Conservation (phyloP, 2,888 invertebrate species). For the Ariolimax columbianus region DNA sequence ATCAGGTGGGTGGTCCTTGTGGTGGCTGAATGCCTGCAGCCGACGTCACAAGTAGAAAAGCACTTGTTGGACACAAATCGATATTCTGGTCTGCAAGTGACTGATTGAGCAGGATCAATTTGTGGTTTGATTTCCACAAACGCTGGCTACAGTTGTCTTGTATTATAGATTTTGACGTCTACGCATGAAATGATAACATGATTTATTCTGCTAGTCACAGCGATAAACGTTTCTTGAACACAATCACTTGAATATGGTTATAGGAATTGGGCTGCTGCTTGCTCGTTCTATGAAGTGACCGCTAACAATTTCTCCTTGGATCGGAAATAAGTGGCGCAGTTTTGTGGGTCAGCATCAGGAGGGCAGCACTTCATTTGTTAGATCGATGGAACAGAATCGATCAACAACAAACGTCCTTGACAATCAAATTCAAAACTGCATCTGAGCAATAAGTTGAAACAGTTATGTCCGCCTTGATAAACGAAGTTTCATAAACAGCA, state of each 20-base stretch:
- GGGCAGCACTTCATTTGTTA: no score
- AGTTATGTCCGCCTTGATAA: no score
- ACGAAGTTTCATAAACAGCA: no score
- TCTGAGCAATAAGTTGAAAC: no score
- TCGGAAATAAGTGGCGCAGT: no score
- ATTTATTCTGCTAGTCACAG: not conserved
- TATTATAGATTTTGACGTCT: not conserved
- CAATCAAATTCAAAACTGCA: no score
- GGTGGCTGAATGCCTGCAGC: slow-evolving; percentile 14
- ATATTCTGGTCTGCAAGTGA: slow-evolving; percentile 43
- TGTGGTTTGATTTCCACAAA: not conserved
- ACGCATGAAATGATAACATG: not conserved
- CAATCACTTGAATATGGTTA: no score
- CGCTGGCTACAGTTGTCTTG: not conserved
- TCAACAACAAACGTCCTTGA: no score
- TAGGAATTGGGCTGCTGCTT: not conserved
- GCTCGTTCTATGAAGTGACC: not conserved
- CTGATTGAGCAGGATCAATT: slow-evolving; percentile 25
- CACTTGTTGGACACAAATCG: slow-evolving; percentile 21
- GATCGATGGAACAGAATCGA: no score
- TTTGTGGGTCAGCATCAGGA: no score
- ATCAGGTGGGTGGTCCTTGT: not conserved
- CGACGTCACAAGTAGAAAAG: not conserved
- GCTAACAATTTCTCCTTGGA: no score
- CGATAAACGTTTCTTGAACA: no score